These are phyloP conservation scores for Phrynocephalus versicolor DNA, from an alignment of 2,113 vertebrate species.

Conservation along the genomic window DNA sequence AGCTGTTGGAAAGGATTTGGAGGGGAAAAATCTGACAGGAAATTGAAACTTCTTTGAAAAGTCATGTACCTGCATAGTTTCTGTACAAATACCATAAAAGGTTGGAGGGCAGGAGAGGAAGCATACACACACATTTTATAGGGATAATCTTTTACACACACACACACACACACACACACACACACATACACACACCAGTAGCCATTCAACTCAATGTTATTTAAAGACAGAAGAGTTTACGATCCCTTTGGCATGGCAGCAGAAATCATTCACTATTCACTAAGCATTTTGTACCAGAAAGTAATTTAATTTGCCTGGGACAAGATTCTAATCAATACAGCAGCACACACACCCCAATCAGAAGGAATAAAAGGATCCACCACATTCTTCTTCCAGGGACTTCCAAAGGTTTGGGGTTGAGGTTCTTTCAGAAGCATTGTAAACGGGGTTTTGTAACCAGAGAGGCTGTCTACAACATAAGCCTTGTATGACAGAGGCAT, in stretches of 20 bases:
- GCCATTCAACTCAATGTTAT: background rate
- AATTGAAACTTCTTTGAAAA: conserved; percentile 73
- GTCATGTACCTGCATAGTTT: conserved; percentile 54
- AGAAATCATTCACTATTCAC: background rate
- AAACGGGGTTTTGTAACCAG: background rate
- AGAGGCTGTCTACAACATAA: too few species aligned
- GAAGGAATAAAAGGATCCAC: background rate
- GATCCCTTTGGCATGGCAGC: conserved; percentile 7
- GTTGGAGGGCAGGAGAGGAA: conserved; percentile 8
- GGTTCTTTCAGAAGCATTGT: background rate
- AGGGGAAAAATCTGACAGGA: conserved; percentile 65
- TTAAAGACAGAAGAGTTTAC: conserved; percentile 31
- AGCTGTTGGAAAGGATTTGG: conserved; percentile 63
- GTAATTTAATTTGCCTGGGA: conserved; percentile 11
- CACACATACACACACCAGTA: background rate
- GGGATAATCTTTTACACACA: conserved; percentile 36
- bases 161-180: background rate
- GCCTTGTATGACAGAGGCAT: too few species aligned
- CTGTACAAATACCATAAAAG: conserved; percentile 63
- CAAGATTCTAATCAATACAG: conserved; percentile 2
- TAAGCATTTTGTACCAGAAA: background rate
- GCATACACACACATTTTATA: conserved; percentile 27
- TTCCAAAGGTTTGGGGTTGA: background rate
- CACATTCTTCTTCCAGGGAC: background rate
- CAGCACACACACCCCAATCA: background rate